phyloP scores from a whole-genome alignment of 2,113 vertebrate genomes.

The Lamprologus tigripictilis region DNA sequence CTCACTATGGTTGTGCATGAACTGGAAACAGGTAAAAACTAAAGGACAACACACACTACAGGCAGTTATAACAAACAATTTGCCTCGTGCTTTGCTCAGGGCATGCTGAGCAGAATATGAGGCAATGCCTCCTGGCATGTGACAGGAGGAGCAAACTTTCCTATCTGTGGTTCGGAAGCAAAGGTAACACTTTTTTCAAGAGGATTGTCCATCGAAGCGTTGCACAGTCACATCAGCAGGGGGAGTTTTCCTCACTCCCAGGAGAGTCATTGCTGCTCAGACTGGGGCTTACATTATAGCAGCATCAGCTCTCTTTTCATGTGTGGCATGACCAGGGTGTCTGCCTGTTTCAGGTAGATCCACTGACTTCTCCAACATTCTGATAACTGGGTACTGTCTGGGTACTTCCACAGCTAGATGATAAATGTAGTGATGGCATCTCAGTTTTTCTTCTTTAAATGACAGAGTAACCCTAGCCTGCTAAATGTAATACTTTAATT shows the following conservation, averaged over 20 bases:
- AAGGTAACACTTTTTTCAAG: background rate
- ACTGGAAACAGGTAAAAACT: background rate
- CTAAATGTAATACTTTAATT: fast-evolving
- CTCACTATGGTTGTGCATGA: fast-evolving
- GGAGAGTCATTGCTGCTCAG: background rate
- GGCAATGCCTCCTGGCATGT: background rate
- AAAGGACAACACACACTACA: background rate
- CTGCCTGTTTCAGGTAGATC: background rate
- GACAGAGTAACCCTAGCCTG: background rate
- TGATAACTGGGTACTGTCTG: background rate
- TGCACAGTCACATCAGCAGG: background rate
- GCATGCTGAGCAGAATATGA: background rate
- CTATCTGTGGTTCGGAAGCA: background rate
- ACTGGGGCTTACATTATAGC: background rate
- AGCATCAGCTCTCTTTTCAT: background rate
- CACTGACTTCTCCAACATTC: background rate
- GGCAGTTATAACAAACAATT: background rate
- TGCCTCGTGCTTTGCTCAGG: background rate
- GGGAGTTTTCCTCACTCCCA: background rate
- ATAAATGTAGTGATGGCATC: background rate
- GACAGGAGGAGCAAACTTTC: background rate
- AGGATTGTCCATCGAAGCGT: background rate
- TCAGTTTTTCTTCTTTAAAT: background rate
- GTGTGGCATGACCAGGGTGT: background rate
- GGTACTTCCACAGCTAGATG: background rate